Conservation (phyloP, 1,140 invertebrate species). For the Asbolus verrucosus region DNA sequence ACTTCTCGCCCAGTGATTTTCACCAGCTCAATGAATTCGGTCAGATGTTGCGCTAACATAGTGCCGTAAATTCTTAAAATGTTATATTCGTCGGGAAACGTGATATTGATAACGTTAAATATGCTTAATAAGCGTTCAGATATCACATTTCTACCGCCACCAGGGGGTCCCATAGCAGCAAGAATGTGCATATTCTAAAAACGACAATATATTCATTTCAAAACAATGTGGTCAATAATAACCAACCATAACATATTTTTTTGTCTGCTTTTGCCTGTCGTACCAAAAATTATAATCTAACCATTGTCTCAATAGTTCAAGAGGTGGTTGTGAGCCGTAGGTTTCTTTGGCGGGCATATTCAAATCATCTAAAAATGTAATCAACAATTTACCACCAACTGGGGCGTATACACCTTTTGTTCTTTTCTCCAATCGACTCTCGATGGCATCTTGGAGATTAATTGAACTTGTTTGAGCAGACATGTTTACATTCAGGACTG, state of each 20-base stretch:
- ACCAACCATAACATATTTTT: constrained; percentile 76
- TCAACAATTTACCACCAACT: constrained; percentile 79
- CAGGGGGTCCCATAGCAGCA: constrained; percentile 83
- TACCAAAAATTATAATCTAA: constrained; percentile 91
- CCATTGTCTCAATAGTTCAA: constrained; percentile 88
- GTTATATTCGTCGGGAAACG: constrained; percentile 81
- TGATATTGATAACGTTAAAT: constrained; percentile 86
- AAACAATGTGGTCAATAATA: not conserved
- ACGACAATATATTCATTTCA: too few relatives aligned
- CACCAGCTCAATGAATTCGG: constrained; percentile 81
- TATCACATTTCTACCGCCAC: constrained; percentile 82
- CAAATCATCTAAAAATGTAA: constrained; percentile 89
- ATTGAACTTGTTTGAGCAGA: constrained; percentile 85
- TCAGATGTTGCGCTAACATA: constrained; percentile 84
- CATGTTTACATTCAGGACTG: constrained; percentile 82
- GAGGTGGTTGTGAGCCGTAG: constrained; percentile 86
- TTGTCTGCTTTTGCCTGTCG: constrained; percentile 77
- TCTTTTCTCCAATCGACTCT: constrained; percentile 83
- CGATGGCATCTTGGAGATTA: constrained; percentile 81
- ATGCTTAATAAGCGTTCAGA: constrained; percentile 80
- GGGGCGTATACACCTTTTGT: constrained; percentile 86
- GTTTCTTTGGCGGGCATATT: constrained; percentile 91
- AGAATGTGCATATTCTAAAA: constrained; percentile 80
- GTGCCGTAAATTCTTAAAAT: constrained; percentile 84
- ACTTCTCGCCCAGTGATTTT: constrained; percentile 72